Evolutionary conservation across 2,888 invertebrate species (phyloP).

Genomic region (Timandra comae): DNA sequence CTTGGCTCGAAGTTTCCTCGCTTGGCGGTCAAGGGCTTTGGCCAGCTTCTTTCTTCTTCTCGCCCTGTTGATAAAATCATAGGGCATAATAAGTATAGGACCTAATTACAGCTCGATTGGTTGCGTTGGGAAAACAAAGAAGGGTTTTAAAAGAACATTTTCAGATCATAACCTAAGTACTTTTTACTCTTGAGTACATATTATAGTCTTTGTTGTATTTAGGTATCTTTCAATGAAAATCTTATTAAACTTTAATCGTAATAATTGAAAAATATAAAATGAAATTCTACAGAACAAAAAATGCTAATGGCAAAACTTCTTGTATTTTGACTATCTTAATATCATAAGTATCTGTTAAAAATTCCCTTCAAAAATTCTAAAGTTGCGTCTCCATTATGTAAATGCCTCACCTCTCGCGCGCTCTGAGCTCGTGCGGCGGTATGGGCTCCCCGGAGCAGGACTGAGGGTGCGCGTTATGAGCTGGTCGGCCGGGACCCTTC

Average conservation of each 20-base stretch:
- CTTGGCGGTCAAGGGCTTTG: slow-evolving; percentile 94
- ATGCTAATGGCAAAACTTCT: no score
- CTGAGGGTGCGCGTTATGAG: slow-evolving; percentile 98
- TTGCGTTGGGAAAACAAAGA: neutral
- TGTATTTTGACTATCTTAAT: no score
- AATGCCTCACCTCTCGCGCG: slow-evolving; percentile 84
- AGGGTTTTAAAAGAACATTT: no score
- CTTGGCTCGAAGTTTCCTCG: slow-evolving; percentile 92
- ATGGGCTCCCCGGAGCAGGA: slow-evolving; percentile 98
- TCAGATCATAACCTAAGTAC: no score
- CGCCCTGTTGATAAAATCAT: slow-evolving; percentile 78
- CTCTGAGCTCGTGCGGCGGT: slow-evolving; percentile 90
- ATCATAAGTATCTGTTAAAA: no score
- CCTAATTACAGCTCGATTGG: slow-evolving; percentile 35
- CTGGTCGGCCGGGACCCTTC: slow-evolving; percentile 98
- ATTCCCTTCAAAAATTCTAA: no score
- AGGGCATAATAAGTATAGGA: slow-evolving; percentile 75
- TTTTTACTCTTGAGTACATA: no score
- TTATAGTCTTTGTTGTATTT: no score
- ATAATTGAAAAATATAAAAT: no score
- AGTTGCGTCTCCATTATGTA: slow-evolving; percentile 41
- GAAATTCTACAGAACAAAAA: no score
- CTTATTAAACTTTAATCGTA: no score
- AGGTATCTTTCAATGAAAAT: no score
- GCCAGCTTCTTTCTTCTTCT: slow-evolving; percentile 93